Conservation (phyloP, 2,797 vertebrate species). For the Tangara arthus region DNA sequence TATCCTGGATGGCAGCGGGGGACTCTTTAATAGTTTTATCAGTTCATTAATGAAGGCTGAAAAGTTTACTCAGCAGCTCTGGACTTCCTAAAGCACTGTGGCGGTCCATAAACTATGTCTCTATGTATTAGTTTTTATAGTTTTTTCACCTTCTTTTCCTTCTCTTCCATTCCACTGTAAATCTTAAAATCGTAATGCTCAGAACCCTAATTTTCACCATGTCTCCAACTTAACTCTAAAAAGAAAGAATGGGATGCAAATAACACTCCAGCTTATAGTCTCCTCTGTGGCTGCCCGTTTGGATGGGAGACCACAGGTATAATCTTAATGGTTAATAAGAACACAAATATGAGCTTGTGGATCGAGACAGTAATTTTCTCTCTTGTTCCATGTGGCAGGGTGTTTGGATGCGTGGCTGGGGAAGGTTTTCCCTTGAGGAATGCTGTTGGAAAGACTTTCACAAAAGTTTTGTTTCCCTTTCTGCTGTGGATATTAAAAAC, state of each 20-base stretch:
- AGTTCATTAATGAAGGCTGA: background rate
- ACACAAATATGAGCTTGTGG: background rate
- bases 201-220: background rate
- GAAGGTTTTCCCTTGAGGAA: background rate
- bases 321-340: background rate
- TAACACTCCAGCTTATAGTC: background rate
- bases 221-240: background rate
- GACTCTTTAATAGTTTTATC: background rate
- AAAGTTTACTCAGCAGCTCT: background rate
- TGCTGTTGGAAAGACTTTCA: background rate
- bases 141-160: background rate
- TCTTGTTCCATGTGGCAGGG: background rate
- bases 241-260: background rate
- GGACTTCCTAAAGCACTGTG: background rate
- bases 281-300: background rate
- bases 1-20: background rate
- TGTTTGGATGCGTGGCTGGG: fast-evolving
- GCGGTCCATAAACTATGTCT: background rate
- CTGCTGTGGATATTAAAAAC: background rate
- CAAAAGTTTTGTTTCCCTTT: background rate
- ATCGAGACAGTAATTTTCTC: background rate
- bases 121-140: background rate
- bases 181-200: background rate
- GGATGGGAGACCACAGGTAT: background rate
- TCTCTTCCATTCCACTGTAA: background rate